phyloP scores from a whole-genome alignment of 2,113 vertebrate species.

The Poeciliopsis occidentalis region DNA sequence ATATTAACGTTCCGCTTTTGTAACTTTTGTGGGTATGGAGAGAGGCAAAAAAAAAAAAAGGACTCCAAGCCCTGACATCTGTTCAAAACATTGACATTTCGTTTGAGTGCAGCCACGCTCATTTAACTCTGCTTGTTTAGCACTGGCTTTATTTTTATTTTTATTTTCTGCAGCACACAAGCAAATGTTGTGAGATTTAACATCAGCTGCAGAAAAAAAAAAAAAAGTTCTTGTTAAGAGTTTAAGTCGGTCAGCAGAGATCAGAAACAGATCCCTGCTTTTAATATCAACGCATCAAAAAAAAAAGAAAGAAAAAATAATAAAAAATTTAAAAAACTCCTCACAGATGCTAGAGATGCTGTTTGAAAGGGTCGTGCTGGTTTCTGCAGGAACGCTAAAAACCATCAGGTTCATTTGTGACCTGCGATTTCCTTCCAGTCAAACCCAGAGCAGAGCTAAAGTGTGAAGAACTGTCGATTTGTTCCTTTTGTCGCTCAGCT shows the following conservation, averaged over 20 bases:
- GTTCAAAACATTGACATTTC: constrained; percentile 50
- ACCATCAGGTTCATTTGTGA: not conserved
- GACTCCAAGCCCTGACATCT: constrained; percentile 48
- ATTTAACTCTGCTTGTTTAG: constrained; percentile 27
- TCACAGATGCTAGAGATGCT: not conserved
- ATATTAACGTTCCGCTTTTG: constrained; percentile 49
- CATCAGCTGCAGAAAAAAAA: not conserved
- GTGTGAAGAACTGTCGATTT: not conserved
- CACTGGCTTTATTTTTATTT: constrained; percentile 2
- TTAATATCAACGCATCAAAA: constrained; percentile 9
- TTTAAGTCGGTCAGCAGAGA: constrained; percentile 28
- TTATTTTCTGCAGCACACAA: not conserved
- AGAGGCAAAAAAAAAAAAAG: constrained; percentile 33
- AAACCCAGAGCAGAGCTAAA: not conserved
- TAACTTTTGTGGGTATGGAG: constrained; percentile 41
- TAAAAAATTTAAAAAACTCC: not conserved
- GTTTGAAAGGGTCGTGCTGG: not conserved
- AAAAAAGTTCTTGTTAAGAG: not conserved
- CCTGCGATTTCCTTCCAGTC: not conserved
- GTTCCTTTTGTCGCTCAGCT: no score
- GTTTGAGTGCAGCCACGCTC: constrained; percentile 38
- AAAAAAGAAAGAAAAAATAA: not conserved
- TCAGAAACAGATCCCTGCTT: constrained; percentile 36
- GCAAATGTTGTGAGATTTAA: not conserved
- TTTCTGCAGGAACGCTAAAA: not conserved